Conservation (phyloP, 2,797 vertebrate genomes). For the Borostomias antarcticus region DNA sequence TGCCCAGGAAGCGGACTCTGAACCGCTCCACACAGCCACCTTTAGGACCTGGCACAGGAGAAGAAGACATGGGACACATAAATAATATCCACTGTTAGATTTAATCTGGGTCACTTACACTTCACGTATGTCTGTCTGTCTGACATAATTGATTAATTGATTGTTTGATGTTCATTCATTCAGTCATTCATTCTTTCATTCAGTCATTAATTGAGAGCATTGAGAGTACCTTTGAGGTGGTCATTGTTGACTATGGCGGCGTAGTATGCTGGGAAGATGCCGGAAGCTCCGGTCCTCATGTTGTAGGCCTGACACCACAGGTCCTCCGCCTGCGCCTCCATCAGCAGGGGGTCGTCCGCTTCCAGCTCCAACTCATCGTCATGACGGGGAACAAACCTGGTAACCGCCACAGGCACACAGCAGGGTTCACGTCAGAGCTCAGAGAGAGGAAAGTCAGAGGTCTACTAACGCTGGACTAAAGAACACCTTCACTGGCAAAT, state of each 20-base stretch:
- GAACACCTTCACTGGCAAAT: no score
- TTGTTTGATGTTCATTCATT: no score
- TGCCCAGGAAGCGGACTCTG: constrained; percentile 90
- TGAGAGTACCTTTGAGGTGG: constrained; percentile 76
- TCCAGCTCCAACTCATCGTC: constrained; percentile 92
- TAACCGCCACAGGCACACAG: not conserved
- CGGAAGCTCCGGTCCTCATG: constrained; percentile 91
- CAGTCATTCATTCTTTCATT: not conserved
- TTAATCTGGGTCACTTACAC: not conserved
- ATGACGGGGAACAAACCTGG: constrained; percentile 93
- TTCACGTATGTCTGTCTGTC: no score
- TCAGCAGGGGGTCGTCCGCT: constrained; percentile 89
- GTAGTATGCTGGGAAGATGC: constrained; percentile 94
- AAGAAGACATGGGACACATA: no score
- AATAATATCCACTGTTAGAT: not conserved
- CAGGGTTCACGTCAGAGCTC: not conserved
- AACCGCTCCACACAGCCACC: constrained; percentile 84
- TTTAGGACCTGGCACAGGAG: constrained; percentile 29
- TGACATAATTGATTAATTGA: no score
- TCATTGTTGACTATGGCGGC: constrained; percentile 80
- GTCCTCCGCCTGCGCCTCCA: constrained; percentile 90
- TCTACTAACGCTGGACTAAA: no score
- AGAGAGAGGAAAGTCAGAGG: not conserved
- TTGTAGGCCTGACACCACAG: constrained; percentile 97
- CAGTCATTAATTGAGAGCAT: no score